phyloP scores from a whole-genome alignment of 2,113 vertebrate genomes.

The Mirza zaza region DNA sequence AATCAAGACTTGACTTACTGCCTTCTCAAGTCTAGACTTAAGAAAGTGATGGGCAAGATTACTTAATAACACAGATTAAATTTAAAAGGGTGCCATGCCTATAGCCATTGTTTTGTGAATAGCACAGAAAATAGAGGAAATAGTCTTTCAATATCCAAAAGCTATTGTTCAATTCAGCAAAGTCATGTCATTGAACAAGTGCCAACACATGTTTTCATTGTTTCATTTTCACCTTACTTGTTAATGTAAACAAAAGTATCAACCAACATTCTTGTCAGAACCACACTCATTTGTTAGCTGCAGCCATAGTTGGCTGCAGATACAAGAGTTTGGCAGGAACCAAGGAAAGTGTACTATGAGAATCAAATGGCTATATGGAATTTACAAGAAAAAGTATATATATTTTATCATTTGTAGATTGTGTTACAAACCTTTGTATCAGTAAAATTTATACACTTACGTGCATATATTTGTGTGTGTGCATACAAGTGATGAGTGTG shows the following conservation, averaged over 20 bases:
- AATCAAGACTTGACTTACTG: not conserved
- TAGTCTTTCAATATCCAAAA: not conserved
- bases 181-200: not conserved
- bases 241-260: not conserved
- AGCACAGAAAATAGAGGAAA: not conserved
- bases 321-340: not conserved
- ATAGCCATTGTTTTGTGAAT: not conserved
- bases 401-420: not conserved
- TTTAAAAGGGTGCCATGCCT: not conserved
- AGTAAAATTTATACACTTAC: not conserved
- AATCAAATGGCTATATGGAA: not conserved
- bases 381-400: not conserved
- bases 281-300: not conserved
- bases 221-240: constrained; percentile 28
- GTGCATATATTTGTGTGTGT: not conserved
- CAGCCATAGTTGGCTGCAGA: not conserved
- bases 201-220: not conserved
- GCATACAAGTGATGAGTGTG: not conserved
- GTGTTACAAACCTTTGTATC: not conserved
- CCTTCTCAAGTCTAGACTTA: not conserved
- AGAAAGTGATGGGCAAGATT: not conserved
- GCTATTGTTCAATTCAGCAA: not conserved
- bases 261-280: not conserved
- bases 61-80: not conserved
- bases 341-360: not conserved